Evolutionary conservation across 2,888 invertebrate genomes (phyloP).

Genomic region (Sinotaia quadrata): DNA sequence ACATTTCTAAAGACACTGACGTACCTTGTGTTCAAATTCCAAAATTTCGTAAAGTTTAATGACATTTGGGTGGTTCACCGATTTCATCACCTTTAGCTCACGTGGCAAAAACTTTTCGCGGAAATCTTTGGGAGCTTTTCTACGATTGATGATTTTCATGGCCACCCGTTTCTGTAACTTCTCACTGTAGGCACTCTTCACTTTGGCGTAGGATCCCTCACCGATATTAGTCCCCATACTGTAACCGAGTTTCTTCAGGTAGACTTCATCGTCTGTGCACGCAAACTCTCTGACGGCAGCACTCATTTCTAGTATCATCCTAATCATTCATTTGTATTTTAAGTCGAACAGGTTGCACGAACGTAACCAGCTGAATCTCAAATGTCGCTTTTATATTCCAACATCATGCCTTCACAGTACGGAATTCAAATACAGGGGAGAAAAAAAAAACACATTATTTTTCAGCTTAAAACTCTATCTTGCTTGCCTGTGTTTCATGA

Average conservation of each 20-base stretch:
- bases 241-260: conserved; percentile 73
- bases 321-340: neutral
- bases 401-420: too few species aligned
- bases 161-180: conserved; percentile 58
- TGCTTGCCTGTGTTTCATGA: neutral
- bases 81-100: conserved; percentile 84
- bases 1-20: too few species aligned
- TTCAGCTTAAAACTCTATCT: too few species aligned
- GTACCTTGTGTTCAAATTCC: conserved; percentile 76
- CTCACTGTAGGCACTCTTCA: conserved; percentile 80
- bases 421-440: too few species aligned
- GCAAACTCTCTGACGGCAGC: conserved; percentile 38
- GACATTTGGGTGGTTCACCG: conserved; percentile 85
- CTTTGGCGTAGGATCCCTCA: conserved; percentile 74
- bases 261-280: conserved; percentile 63
- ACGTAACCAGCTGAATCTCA: too few species aligned
- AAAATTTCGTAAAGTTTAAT: conserved; percentile 84
- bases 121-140: conserved; percentile 83
- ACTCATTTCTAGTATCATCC: conserved; percentile 21
- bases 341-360: neutral
- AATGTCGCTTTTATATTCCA: too few species aligned
- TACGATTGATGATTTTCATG: conserved; percentile 81
- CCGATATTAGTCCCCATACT: conserved; percentile 72
- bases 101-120: conserved; percentile 86
- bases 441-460: too few species aligned